Evolutionary conservation across 1,140 invertebrate species (phyloP), one percentile per base, ranked within the genome.

Genomic region (Zophobas morio): DNA sequence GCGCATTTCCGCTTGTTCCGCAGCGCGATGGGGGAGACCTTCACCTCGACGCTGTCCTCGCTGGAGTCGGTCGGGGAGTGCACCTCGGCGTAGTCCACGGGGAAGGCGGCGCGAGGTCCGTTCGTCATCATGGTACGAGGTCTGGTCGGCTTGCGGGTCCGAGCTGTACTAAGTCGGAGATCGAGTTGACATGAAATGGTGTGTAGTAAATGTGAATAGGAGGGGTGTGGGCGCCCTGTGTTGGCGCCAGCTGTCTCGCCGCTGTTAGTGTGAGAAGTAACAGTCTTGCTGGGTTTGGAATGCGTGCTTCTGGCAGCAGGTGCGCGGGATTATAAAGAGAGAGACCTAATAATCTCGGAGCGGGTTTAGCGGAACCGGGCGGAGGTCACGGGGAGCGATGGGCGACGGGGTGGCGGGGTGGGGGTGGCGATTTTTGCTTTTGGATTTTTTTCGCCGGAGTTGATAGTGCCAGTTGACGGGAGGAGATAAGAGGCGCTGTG

Each of bases 31-130:
- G 93, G 87, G 20, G 87, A 89, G 1, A 90, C 87, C 78, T 91
- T 90, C 6, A 92, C 90, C 81, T 94, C 90, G 1, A 94, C 90
- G 60, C 93, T 94, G 85, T 95, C 93, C 79, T 94, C 94, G 33
- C 93, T 94, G 47, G 91, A 90, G 51, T 91, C 78, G 89, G 85
- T 86, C 51, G 85, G 85, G 0, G 85, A 86, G 70, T 86, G 84
- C 2, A 84, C 66, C 34, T 83, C 82, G 6, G 92, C 91, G 81
- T 92, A 88, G 76, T 91, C 90, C 78, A 88, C 88, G 74, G 93
- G 92, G 0, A 89, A 92, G 60, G 37, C 35, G 60, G 60, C 34
- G 8, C 6, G 49, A 35, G 6, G 5, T 39, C 37, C 60, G 36
- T 63, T 63, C 57, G 57, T 63, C 57, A 63, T 63, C 57, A 63